A percentile compares a stretch with the other conserved stretches of the same genome.
These are phyloP conservation scores for Hydrocynus forskahlii DNA, from an alignment of 2,797 vertebrate genomes.

Conservation along the genomic window DNA sequence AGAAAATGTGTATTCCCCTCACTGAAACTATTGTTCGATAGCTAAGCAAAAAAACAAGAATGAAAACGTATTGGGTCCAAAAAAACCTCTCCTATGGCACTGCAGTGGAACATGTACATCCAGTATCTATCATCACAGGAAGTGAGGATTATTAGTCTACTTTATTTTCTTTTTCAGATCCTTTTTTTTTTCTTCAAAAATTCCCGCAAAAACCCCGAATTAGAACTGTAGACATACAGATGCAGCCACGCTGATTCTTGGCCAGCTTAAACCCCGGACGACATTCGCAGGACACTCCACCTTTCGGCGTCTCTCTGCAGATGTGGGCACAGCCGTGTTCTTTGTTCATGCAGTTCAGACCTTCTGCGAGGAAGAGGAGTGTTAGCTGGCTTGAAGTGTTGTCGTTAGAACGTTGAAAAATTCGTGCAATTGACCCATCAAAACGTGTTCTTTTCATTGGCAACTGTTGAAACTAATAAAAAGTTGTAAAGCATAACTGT, in stretches of 20 bases:
- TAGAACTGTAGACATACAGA: conserved; percentile 76
- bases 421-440: not conserved
- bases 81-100: no score
- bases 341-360: conserved; percentile 98
- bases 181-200: no score
- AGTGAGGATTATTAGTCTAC: no score
- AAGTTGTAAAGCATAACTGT: no score
- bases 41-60: no score
- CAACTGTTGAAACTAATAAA: no score
- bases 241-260: conserved; percentile 92
- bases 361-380: conserved; percentile 79
- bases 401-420: not conserved
- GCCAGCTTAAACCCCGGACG: conserved; percentile 95
- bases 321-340: conserved; percentile 96
- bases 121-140: no score
- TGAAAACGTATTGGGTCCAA: no score
- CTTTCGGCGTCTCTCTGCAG: conserved; percentile 94
- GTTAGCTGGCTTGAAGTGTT: conserved; percentile 1
- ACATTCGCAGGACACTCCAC: conserved; percentile 92
- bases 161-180: no score
- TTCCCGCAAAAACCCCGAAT: not conserved
- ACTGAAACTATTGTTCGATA: no score
- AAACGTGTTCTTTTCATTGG: not conserved
- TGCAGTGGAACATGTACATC: no score
- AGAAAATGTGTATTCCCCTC: no score